Base-by-base conservation (phyloP, 2,888 invertebrate genomes). In the Podotricha telesiphe region DNA sequence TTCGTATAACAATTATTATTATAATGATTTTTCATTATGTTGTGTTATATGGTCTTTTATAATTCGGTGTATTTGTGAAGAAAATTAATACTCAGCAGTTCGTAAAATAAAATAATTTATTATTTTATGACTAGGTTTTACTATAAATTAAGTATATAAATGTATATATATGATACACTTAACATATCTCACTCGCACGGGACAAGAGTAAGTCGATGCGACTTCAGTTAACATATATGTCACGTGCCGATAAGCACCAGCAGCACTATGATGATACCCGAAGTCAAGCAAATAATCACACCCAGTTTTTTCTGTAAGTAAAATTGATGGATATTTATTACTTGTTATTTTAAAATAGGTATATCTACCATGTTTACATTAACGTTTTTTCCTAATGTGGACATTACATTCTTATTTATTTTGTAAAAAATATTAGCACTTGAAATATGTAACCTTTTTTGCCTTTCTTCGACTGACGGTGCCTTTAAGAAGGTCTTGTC, bases 401-500 rank as follows among this genome's bases (percentile, higher is more conserved):
- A n/a, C n/a, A 28, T 28, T 4, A 28, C 28, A 28, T 28, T 28
- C 28, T 28, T 28, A 4, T 28, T 4, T 28, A 28, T 4, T 28
- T 28, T 28, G 28, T 28, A 28, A 28, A 28, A 37, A 37, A 37
- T 37, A 8, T 10, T 37, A 37, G 8, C 8, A 37, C 10, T 37
- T 37, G 10, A 37, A 10, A 37, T 37, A 8, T 37, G 8, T 10
- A 42, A 42, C 95, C 93, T 94, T 94, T 70, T 88, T 85, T 58
- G 92, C 84, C 77, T 87, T 93, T 55, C 81, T 83, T 75, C 89
- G 91, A 73, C 84, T 91, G 76, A 89, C 86, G 76, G 90, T 88
- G 63, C 94, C 94, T 76, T 89, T 88, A 68, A 87, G 84, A 64
- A 95, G 88, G 76, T 94, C 89, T 55, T 84, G 83, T 40, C 94